These are phyloP conservation scores for Nasonia longicornis DNA, from an alignment of 1,140 invertebrate genomes.

Conservation along the genomic window DNA sequence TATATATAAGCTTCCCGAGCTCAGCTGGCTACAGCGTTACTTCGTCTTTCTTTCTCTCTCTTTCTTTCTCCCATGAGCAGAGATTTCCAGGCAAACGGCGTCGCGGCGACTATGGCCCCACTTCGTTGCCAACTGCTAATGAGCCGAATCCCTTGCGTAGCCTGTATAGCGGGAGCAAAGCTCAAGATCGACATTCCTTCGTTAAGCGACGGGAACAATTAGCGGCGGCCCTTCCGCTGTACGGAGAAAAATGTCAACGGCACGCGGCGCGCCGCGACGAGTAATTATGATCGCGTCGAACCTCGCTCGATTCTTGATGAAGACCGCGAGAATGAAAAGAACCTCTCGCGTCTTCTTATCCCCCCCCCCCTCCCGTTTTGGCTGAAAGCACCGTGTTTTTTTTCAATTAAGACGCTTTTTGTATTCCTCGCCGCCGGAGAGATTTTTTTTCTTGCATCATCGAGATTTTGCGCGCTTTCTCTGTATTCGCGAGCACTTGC, in stretches of 20 bases:
- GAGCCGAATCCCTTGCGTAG: slow-evolving; percentile 44
- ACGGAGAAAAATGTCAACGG: slow-evolving; percentile 36
- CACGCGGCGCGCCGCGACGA: neutral
- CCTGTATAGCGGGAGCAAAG: neutral
- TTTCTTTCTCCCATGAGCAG: neutral
- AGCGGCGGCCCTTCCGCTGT: neutral
- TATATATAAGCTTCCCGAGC: neutral
- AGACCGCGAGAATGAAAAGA: slow-evolving; percentile 38
- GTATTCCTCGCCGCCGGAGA: slow-evolving; percentile 1
- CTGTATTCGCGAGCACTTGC: slow-evolving; percentile 2
- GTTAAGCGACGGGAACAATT: slow-evolving; percentile 38
- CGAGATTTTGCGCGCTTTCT: neutral
- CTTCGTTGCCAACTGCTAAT: slow-evolving; percentile 36
- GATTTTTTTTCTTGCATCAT: neutral
- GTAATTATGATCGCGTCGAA: slow-evolving; percentile 35
- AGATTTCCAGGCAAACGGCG: neutral
- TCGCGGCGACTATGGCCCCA: neutral
- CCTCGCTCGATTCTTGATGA: slow-evolving; percentile 40
- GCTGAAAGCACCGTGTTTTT: slow-evolving; percentile 33
- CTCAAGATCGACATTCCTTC: slow-evolving; percentile 30
- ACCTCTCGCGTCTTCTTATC: neutral
- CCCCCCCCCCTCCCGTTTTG: neutral
- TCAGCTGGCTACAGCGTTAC: no score
- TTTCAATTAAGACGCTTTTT: slow-evolving; percentile 44
- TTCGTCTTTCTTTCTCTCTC: no score